phyloP scores from a whole-genome alignment of 2,113 vertebrate genomes.

The Crotalus tigris region DNA sequence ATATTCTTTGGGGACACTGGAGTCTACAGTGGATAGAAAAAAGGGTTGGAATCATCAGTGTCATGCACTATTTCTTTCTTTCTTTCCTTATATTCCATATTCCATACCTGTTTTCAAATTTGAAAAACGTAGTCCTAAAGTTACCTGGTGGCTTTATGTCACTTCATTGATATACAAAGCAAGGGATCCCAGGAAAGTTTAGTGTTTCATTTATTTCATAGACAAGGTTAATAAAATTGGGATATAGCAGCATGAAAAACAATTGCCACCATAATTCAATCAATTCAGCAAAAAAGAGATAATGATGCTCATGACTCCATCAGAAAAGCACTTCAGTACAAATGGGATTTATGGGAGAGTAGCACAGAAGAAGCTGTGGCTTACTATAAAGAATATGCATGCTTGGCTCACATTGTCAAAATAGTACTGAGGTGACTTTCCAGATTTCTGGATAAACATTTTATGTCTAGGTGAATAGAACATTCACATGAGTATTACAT shows the following conservation, averaged over 20 bases:
- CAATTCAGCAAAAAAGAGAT: not conserved
- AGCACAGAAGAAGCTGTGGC: not conserved
- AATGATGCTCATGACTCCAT: not conserved
- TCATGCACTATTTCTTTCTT: not conserved
- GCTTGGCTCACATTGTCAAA: not conserved
- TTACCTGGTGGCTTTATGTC: no score
- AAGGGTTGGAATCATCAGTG: not conserved
- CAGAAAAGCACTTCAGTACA: not conserved
- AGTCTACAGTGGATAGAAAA: not conserved
- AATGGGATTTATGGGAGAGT: not conserved
- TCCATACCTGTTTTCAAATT: not conserved
- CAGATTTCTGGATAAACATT: not conserved
- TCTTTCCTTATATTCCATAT: not conserved
- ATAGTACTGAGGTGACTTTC: not conserved
- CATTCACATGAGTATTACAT: not conserved
- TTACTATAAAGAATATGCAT: not conserved
- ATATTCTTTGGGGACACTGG: not conserved
- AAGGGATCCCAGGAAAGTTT: not conserved
- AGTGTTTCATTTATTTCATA: not conserved
- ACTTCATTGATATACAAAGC: not conserved
- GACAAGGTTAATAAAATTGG: not conserved
- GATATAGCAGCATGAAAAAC: not conserved
- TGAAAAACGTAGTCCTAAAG: not conserved
- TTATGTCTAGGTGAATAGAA: not conserved
- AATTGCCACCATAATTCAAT: not conserved